Evolutionary conservation across 2,888 invertebrate species (phyloP).

Genomic region (Callimorpha dominula): DNA sequence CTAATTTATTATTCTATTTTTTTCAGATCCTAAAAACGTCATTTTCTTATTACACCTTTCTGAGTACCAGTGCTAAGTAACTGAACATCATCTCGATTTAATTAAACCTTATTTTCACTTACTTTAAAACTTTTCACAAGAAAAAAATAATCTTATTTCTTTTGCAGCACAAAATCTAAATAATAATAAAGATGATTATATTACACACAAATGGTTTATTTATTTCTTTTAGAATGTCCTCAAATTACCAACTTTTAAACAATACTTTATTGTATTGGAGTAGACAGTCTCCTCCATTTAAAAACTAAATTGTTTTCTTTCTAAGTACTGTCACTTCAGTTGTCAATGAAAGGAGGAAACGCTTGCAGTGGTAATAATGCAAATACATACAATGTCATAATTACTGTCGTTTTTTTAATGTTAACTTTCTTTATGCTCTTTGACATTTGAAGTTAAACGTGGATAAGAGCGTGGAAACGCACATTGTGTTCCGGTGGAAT

Average conservation of each 20-base stretch:
- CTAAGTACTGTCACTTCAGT: constrained; percentile 19
- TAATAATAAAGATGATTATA: not conserved
- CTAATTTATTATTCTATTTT: not conserved
- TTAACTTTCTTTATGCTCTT: constrained; percentile 26
- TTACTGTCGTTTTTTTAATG: constrained; percentile 21
- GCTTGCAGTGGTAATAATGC: not conserved
- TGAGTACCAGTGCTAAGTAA: constrained; percentile 21
- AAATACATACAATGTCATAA: constrained; percentile 19
- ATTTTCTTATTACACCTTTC: constrained; percentile 50
- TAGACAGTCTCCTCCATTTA: not conserved
- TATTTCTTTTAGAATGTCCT: not conserved
- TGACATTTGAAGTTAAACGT: constrained; percentile 14
- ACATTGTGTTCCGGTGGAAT: constrained; percentile 26
- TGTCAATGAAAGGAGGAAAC: constrained; percentile 31
- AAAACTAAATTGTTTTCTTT: not conserved
- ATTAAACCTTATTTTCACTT: not conserved
- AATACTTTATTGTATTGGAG: not conserved
- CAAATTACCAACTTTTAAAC: not conserved
- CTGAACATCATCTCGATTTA: not conserved
- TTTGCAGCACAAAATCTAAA: no score
- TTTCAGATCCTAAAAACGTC: constrained; percentile 57
- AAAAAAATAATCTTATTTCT: no score
- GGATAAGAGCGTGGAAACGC: constrained; percentile 31
- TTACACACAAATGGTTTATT: not conserved
- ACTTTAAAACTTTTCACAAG: no score